Evolutionary conservation across 1,140 invertebrate genomes (phyloP), one percentile per base, ranked within the genome.

Genomic region (Eumaeus atala): DNA sequence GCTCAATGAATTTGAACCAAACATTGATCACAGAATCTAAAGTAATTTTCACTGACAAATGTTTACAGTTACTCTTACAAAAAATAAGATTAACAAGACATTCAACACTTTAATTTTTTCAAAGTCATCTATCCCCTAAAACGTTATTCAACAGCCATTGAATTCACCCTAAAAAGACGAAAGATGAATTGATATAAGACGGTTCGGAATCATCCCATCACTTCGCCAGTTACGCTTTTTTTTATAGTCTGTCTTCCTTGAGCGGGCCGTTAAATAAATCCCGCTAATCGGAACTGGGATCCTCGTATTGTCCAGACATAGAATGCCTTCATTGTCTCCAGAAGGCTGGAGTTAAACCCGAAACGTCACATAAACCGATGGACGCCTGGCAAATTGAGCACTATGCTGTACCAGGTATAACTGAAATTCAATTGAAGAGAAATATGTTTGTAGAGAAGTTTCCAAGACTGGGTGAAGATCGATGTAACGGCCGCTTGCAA

Each of bases 271-370:
- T 81, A 79, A 73, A 78, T 82, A 82, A 80, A 84, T 82, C 71
- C 74, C 52, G 61, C 71, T 80, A 80, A 80, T 80, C 74, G 75
- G 59, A 54, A 59, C 62, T 50, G 70, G 64, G 60, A 70, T 64
- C 61, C 62, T 66, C 64, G 70, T 65, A 75, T 82, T 82, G 72
- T 84, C 74, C 78, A 74, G 69, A 74, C 77, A 67, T 67, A 80
- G 69, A 82, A 84, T 82, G 67, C 75, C 67, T 76, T 81, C 75
- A 84, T 82, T 84, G 81, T 84, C 74, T 76, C 71, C 69, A 56
- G 55, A 66, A 68, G 53, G 14, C 65, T 62, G 51, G 28, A 50
- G 10, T 37, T 17, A 8, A 12, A 7, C 10, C 21, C n/a, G n/a
- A 33, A 49, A 56, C 18, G 48, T 28, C 21, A 6, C 21, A 33